Evolutionary conservation across 2,113 vertebrate species (phyloP).

Genomic region (Cyrtonyx montezumae): DNA sequence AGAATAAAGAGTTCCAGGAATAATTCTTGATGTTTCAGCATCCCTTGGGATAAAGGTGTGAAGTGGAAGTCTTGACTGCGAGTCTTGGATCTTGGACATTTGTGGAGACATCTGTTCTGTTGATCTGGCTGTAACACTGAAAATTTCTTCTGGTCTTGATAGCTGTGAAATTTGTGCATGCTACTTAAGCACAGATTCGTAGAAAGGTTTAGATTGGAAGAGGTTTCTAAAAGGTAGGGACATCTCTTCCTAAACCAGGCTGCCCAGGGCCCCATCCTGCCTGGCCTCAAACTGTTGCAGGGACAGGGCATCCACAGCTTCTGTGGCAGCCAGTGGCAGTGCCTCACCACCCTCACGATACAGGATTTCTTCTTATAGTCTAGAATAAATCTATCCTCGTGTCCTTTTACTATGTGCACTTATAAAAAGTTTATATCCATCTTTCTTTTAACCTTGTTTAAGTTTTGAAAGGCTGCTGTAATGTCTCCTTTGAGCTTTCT

Average conservation of each 20-base stretch:
- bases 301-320: background rate
- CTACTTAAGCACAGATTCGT: background rate
- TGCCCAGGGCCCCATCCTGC: background rate
- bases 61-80: conserved; percentile 1
- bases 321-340: background rate
- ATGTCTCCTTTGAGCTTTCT: background rate
- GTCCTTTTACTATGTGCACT: background rate
- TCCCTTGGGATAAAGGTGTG: background rate
- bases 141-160: background rate
- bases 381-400: background rate
- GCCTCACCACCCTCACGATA: background rate
- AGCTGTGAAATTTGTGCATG: background rate
- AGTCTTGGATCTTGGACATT: background rate
- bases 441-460: background rate
- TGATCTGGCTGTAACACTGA: background rate
- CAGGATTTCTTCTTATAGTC: background rate
- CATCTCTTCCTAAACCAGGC: background rate
- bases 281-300: background rate
- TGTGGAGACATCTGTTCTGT: background rate
- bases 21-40: background rate
- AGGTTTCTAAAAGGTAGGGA: background rate
- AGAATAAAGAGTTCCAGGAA: background rate
- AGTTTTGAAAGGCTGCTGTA: background rate
- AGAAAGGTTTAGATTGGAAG: background rate
- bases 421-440: background rate